These are phyloP conservation scores for Actinia equina DNA, from an alignment of 64 coral and sea anemone genomes.

Conservation along the genomic window DNA sequence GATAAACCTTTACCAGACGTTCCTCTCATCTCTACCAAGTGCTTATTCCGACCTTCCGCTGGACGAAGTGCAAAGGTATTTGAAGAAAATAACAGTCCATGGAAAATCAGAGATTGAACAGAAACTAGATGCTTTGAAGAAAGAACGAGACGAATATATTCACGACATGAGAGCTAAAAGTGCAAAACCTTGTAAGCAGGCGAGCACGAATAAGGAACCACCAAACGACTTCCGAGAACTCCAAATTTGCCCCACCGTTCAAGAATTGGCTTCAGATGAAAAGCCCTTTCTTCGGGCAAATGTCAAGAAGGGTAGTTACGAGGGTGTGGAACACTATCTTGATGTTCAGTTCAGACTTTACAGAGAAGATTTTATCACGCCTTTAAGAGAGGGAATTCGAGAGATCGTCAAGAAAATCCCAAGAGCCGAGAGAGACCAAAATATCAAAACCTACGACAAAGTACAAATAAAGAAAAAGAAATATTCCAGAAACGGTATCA, in stretches of 20 bases:
- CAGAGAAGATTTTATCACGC: slow-evolving; percentile 75
- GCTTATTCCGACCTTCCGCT: slow-evolving; percentile 64
- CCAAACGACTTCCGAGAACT: slow-evolving; percentile 67
- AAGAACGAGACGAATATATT: slow-evolving; percentile 57
- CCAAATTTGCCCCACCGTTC: slow-evolving; percentile 58
- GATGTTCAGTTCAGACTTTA: slow-evolving; percentile 77
- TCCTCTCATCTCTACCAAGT: slow-evolving; percentile 52
- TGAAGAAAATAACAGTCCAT: slow-evolving; percentile 10
- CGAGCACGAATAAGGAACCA: slow-evolving; percentile 27
- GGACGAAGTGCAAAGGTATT: slow-evolving; percentile 33
- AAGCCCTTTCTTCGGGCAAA: slow-evolving; percentile 55
- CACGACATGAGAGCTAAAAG: slow-evolving; percentile 30
- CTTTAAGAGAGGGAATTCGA: slow-evolving; percentile 19
- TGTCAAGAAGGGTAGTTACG: slow-evolving; percentile 56
- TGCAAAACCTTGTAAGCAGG: slow-evolving; percentile 19
- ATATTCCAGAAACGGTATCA: slow-evolving; percentile 38
- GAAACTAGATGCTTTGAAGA: slow-evolving; percentile 18
- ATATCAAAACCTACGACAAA: slow-evolving; percentile 41
- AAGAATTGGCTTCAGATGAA: slow-evolving; percentile 50
- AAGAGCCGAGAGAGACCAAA: slow-evolving; percentile 37
- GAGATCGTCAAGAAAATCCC: slow-evolving; percentile 13
- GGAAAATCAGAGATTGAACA: slow-evolving; percentile 16
- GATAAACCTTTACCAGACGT: slow-evolving; percentile 40
- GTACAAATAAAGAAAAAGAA: slow-evolving; percentile 36
- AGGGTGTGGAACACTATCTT: slow-evolving; percentile 64